These are phyloP conservation scores for Dendrolimus pini DNA, from an alignment of 2,888 invertebrate genomes.

Conservation along the genomic window DNA sequence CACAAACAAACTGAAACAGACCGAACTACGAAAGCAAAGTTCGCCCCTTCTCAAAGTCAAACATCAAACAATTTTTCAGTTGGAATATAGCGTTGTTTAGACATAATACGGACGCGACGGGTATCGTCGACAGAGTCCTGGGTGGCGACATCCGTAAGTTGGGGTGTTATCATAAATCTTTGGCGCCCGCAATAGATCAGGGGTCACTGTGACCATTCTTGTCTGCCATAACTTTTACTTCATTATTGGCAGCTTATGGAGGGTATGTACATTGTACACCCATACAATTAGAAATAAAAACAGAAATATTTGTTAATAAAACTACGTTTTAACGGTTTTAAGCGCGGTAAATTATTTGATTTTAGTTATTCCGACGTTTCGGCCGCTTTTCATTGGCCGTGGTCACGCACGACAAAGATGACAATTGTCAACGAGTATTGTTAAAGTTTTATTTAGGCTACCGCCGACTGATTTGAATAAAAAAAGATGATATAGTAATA, in stretches of 20 bases:
- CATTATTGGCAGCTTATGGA: conserved; percentile 45
- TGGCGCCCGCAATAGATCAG: conserved; percentile 41
- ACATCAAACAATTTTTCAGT: conserved; percentile 1
- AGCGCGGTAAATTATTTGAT: too few species aligned
- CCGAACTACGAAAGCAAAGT: background rate
- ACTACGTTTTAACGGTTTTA: too few species aligned
- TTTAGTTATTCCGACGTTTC: too few species aligned
- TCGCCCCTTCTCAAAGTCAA: background rate
- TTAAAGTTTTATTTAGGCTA: too few species aligned
- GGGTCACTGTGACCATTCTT: conserved; percentile 25
- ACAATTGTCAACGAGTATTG: too few species aligned
- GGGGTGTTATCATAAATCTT: conserved; percentile 56
- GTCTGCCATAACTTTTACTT: conserved; percentile 44
- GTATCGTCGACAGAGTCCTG: conserved; percentile 23
- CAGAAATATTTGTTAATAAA: too few species aligned
- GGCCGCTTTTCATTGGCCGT: too few species aligned
- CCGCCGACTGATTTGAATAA: too few species aligned
- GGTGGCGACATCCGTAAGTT: conserved; percentile 53
- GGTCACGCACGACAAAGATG: too few species aligned
- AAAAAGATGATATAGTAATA: too few species aligned
- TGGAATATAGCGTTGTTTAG: conserved; percentile 7
- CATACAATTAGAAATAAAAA: too few species aligned
- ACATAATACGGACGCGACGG: conserved; percentile 3
- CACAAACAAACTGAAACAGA: background rate
- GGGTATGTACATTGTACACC: too few species aligned